Base-by-base conservation (phyloP, 2,888 invertebrate genomes). In the Troglohyphantes excavatus region DNA sequence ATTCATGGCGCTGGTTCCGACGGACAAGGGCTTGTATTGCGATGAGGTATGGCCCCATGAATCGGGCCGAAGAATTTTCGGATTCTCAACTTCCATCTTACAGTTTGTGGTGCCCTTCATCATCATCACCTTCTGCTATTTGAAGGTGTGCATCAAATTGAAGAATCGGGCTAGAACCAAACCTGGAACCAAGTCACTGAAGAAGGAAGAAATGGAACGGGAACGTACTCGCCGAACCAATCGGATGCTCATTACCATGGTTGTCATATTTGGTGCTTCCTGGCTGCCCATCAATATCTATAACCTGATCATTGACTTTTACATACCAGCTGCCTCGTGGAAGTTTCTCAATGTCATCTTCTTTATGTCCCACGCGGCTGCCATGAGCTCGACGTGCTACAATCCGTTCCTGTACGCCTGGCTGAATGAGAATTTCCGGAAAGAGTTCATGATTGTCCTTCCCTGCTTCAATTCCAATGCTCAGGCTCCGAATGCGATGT, bases 161-260 rank as follows among this genome's bases (percentile, higher is more conserved):
- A 85, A 91, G 70, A 83, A 82, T 43, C 95, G 98, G 21, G 97
- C 97, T 2, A 95, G 96, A 93, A 95, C 96, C 84, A 97, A 97
- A 93, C 98, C 98, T 0, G 97, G 97, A 0, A 96, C 95, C 19
- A 93, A 93, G 43, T 96, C 96, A 83, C 95, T 96, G 17, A 95
- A 96, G 13, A 96, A 97, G 92, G 98, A 98, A 93, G 98, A 98
- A 93, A 95, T 96, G 23, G 99, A 98, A 93, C 95, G 98, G 72
- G 96, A 97, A 92, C 95, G 98, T 85, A 98, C 98, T 93, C 95
- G 96, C 83, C 95, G 98, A 61, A 98, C 99, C 7, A 98, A 99
- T 93, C 96, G 97, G 92, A 99, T 99, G 99, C 94, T 99, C 90
- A 98, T 99, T 90, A 97, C 98, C 1, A 99, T 99, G 99, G 99